Evolutionary conservation across 1,140 invertebrate genomes (phyloP).

Genomic region (Lysiphlebus fabarum): DNA sequence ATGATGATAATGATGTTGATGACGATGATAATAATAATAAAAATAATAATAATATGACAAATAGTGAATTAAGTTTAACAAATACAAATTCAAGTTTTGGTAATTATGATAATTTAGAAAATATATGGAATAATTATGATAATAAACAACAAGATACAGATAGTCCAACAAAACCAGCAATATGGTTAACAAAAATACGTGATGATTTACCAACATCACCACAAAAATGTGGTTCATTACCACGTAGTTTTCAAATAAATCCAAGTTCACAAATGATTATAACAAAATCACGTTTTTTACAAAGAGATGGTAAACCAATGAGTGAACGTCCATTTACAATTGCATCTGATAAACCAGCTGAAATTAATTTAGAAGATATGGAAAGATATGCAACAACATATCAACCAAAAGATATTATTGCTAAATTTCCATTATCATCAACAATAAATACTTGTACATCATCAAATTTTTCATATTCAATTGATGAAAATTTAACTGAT

Average conservation of each 20-base stretch:
- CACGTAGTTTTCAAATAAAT: conserved; percentile 65
- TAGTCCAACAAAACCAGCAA: conserved; percentile 59
- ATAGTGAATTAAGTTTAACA: conserved; percentile 12
- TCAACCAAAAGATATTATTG: conserved; percentile 52
- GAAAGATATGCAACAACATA: conserved; percentile 57
- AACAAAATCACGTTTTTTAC: conserved; percentile 47
- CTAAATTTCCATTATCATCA: conserved; percentile 35
- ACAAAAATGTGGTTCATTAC: conserved; percentile 73
- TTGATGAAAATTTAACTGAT: conserved; percentile 58
- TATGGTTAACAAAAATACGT: conserved; percentile 62
- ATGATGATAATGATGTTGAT: neutral
- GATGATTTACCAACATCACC: conserved; percentile 54
- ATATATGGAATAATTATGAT: conserved; percentile 50
- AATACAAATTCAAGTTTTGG: conserved; percentile 35
- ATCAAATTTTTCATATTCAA: conserved; percentile 46
- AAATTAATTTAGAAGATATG: conserved; percentile 59
- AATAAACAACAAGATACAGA: conserved; percentile 37
- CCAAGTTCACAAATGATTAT: conserved; percentile 34
- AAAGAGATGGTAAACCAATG: conserved; percentile 51
- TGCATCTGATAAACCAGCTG: conserved; percentile 60
- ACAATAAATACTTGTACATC: conserved; percentile 21
- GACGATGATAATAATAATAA: conserved; percentile 28
- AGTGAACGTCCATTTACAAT: conserved; percentile 67
- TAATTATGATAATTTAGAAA: conserved; percentile 55
- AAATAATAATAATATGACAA: neutral